A percentile compares a stretch with the other conserved stretches of the same genome.
Evolutionary conservation across 2,113 vertebrate species (phyloP).

Genomic region (Channa maculata): DNA sequence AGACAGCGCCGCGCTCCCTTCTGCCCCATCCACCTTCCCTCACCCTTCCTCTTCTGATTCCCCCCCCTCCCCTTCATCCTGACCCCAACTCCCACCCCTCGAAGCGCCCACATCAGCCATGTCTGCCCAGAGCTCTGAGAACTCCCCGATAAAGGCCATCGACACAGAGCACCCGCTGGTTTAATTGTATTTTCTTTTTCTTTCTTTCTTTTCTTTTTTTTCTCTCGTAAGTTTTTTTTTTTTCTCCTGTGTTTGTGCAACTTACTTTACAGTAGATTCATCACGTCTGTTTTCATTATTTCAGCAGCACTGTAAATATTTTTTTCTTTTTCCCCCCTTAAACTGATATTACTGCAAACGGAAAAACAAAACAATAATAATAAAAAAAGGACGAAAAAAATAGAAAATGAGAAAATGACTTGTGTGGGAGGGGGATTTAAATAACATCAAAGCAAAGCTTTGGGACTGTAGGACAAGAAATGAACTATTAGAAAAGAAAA

Average conservation of each 20-base stretch:
- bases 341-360: conserved; percentile 85
- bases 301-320: conserved; percentile 99
- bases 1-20: conserved; percentile 82
- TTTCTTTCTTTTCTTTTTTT: conserved; percentile 67
- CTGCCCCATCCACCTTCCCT: conserved; percentile 72
- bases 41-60: conserved; percentile 3
- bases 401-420: conserved; percentile 79
- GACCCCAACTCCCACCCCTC: conserved; percentile 18
- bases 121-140: conserved; percentile 68
- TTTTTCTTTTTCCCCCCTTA: conserved; percentile 80
- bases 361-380: conserved; percentile 79
- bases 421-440: conserved; percentile 70
- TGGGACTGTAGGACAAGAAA: conserved; percentile 87
- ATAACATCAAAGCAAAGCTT: conserved; percentile 37
- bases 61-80: conserved; percentile 30
- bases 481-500: conserved; percentile 88
- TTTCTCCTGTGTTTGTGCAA: conserved; percentile 93
- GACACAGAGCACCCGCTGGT: conserved; percentile 86
- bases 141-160: conserved; percentile 77
- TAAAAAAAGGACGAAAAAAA: conserved; percentile 67
- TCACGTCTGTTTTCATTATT: conserved; percentile 98
- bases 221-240: conserved; percentile 69
- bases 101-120: conserved; percentile 61
- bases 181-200: conserved; percentile 54
- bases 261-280: conserved; percentile 97